Conservation (phyloP, 2,888 invertebrate genomes). For the Acanthosoma haemorrhoidale region DNA sequence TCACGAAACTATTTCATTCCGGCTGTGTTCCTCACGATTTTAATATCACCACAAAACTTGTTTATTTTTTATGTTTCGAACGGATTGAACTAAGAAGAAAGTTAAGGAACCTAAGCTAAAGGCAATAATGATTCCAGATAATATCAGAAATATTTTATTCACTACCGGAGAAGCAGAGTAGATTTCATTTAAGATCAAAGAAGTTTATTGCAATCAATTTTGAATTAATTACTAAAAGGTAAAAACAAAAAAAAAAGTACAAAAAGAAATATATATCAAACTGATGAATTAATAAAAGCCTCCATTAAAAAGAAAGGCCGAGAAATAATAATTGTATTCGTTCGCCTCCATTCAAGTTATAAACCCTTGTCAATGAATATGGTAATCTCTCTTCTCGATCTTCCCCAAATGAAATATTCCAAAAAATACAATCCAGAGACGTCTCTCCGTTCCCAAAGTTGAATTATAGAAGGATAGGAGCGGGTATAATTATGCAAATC, state of each 20-base stretch:
- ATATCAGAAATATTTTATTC: no score
- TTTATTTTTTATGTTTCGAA: no score
- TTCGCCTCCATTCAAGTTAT: conserved; percentile 3
- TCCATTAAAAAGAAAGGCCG: not conserved
- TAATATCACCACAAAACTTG: no score
- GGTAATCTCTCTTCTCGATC: not conserved
- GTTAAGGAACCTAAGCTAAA: no score
- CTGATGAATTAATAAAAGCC: not conserved
- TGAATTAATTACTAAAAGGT: no score
- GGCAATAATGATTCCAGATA: no score
- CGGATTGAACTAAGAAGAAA: no score
- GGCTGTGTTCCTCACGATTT: no score
- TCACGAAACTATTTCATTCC: no score
- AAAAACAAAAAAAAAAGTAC: not conserved
- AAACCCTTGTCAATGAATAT: conserved; percentile 9
- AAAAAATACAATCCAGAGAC: not conserved
- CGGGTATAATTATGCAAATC: conserved; percentile 1
- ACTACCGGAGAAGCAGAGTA: no score
- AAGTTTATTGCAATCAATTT: no score
- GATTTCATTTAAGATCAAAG: no score
- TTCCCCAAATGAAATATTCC: conserved; percentile 4
- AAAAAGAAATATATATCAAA: not conserved
- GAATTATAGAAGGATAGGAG: not conserved
- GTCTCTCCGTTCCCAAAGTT: not conserved
- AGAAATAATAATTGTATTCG: not conserved